Conservation (phyloP, 2,888 invertebrate genomes). For the Scrobipalpa costella region DNA sequence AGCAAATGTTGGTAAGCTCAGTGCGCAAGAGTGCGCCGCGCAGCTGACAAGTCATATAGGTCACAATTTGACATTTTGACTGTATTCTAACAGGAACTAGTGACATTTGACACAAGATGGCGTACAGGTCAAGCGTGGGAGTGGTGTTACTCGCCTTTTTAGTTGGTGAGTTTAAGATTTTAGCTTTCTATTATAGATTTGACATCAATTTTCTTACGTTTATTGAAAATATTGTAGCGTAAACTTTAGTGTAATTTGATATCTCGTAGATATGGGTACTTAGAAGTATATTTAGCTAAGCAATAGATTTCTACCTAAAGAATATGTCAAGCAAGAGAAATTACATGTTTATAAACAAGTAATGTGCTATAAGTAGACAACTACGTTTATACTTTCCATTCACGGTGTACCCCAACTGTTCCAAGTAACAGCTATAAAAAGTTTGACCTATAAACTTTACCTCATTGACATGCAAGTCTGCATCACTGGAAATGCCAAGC, state of each 20-base stretch:
- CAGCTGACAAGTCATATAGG: constrained; percentile 60
- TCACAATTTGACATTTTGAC: constrained; percentile 65
- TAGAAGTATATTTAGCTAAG: too few species aligned
- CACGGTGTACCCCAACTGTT: background rate
- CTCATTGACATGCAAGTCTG: constrained; percentile 37
- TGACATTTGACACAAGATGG: constrained; percentile 65
- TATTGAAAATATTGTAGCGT: background rate
- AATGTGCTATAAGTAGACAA: background rate
- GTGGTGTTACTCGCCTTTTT: constrained; percentile 63
- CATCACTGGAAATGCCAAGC: constrained; percentile 38
- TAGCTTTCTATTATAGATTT: background rate
- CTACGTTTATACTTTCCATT: background rate
- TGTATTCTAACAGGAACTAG: constrained; percentile 47
- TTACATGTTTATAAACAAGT: too few species aligned
- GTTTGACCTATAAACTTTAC: constrained; percentile 42
- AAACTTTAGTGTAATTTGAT: too few species aligned
- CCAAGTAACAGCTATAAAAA: background rate
- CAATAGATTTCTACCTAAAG: too few species aligned
- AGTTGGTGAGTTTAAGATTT: constrained; percentile 60
- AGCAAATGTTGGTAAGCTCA: constrained; percentile 74
- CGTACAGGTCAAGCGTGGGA: constrained; percentile 61
- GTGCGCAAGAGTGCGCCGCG: constrained; percentile 69
- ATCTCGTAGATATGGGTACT: too few species aligned
- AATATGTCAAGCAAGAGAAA: too few species aligned
- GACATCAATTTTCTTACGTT: background rate